These are phyloP conservation scores for Oligia latruncula DNA, from an alignment of 2,888 invertebrate genomes.

Conservation along the genomic window DNA sequence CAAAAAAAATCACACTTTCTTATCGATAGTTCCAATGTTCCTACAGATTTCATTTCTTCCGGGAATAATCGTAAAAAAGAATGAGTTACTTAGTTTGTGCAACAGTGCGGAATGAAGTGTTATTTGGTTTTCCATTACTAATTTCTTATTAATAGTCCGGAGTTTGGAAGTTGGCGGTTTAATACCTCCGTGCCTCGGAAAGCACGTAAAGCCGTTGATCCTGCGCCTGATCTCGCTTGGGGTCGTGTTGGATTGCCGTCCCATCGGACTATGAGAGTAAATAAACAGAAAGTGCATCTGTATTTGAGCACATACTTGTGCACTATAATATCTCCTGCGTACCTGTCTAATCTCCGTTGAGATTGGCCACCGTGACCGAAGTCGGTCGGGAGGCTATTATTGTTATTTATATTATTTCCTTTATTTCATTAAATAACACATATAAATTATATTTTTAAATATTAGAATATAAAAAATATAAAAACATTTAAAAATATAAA, in stretches of 20 bases:
- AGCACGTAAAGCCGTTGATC: no score
- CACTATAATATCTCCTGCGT: no score
- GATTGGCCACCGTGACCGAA: neutral
- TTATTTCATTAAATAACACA: no score
- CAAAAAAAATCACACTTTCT: neutral
- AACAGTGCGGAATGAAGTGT: neutral
- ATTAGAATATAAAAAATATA: no score
- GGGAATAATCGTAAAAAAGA: slow-evolving; percentile 1
- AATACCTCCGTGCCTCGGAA: neutral
- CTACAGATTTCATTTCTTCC: slow-evolving; percentile 7
- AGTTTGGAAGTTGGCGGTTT: neutral
- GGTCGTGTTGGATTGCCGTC: neutral
- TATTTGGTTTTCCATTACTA: no score
- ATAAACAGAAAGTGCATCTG: neutral
- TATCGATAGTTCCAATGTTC: neutral
- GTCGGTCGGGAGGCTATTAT: no score
- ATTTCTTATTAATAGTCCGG: no score
- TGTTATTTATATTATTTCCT: no score
- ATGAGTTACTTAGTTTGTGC: neutral
- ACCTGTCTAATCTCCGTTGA: neutral
- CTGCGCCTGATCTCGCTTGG: neutral
- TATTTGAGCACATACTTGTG: neutral
- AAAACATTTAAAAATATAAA: no score
- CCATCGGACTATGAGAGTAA: neutral
- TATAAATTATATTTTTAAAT: no score